Conservation (phyloP, 2,888 invertebrate species). For the Iphiclides podalirius region DNA sequence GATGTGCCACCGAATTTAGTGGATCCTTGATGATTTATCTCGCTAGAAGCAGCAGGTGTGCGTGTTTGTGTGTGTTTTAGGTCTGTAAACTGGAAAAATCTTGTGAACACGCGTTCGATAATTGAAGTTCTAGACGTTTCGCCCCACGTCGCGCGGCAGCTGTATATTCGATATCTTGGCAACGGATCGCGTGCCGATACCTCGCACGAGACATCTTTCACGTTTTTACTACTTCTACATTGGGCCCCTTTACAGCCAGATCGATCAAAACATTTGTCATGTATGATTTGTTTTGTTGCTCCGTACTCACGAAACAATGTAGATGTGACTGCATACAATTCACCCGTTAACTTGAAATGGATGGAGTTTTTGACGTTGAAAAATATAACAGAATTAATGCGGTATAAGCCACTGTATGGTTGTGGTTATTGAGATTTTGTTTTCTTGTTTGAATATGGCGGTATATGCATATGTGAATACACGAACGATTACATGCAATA, state of each 20-base stretch:
- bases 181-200: constrained; percentile 63
- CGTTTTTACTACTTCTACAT: constrained; percentile 56
- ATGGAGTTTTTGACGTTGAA: too few relatives aligned
- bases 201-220: constrained; percentile 51
- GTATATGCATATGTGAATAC: too few relatives aligned
- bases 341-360: neutral
- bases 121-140: neutral
- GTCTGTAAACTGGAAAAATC: too few relatives aligned
- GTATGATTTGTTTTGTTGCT: constrained; percentile 65
- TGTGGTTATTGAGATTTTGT: too few relatives aligned
- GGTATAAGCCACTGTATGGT: too few relatives aligned
- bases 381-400: too few relatives aligned
- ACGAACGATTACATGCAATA: too few relatives aligned
- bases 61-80: too few relatives aligned
- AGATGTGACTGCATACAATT: neutral
- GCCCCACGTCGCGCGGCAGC: constrained; percentile 24
- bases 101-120: constrained; percentile 1
- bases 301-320: constrained; percentile 20
- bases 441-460: too few relatives aligned
- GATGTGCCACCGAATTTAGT: too few relatives aligned
- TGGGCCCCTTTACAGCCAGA: constrained; percentile 43
- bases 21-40: too few relatives aligned
- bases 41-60: too few relatives aligned
- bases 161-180: constrained; percentile 69
- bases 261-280: constrained; percentile 55